A percentile compares a stretch with the other conserved stretches of the same genome.
These are phyloP conservation scores for Penaeus chinensis DNA, from an alignment of 1,140 invertebrate genomes.

Conservation along the genomic window DNA sequence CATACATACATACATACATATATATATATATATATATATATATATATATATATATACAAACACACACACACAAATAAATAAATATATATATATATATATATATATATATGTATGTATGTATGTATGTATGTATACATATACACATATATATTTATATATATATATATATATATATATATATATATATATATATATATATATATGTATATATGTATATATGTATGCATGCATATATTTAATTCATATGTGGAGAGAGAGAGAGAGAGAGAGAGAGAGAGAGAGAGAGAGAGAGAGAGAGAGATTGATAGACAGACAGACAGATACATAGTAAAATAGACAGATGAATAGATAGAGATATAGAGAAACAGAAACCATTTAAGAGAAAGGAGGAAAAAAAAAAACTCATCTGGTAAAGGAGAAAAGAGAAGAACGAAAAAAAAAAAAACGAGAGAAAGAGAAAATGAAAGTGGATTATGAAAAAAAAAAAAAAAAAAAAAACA, in stretches of 20 bases:
- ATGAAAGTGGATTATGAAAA: no score
- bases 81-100: constrained; percentile 2
- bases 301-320: no score
- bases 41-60: constrained; percentile 1
- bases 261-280: no score
- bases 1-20: neutral
- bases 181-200: constrained; percentile 18
- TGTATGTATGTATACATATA: neutral
- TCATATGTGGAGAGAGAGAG: neutral
- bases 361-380: no score
- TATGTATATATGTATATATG: neutral
- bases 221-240: constrained; percentile 4
- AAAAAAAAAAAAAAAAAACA: no score
- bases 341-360: no score
- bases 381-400: no score
- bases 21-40: neutral
- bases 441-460: no score
- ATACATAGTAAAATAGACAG: no score
- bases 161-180: neutral
- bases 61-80: neutral
- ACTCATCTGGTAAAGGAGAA: no score
- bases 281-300: no score
- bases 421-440: no score
- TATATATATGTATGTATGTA: neutral
- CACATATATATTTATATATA: neutral